Base-by-base conservation (phyloP, 2,113 vertebrate genomes). In the Plecturocebus donacophilus region DNA sequence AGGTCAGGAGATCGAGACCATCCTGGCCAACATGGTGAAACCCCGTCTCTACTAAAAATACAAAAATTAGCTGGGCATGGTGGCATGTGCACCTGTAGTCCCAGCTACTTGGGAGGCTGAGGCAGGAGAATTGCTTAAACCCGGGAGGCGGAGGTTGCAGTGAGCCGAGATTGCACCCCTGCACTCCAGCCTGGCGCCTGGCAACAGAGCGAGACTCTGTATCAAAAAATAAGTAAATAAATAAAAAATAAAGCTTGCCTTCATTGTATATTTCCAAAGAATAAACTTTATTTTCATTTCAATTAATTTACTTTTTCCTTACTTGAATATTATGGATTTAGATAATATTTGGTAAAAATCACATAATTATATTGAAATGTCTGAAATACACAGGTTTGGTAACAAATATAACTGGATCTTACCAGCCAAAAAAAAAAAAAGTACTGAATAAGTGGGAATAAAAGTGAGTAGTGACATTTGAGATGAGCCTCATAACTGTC, bases 361-460 rank as follows among this genome's bases (percentile, higher is more conserved):
- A 83, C 35, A 94, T 71, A 71, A 82, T 64, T 70, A 77, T 47
- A 90, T 27, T 86, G 30, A 90, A 45, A 90, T 38, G 30, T 87
- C 52, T 90, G 13, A 21, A 86, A 86, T 83, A 76, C 17, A 52
- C 3, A 86, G 11, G 3, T 81, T 70, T 71, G 47, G 52, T 35
- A 89, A 58, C 30, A 97, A 97, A 93, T 85, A 64, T n/a, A 93
- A 90, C 14, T 70, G 32, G 93, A 79, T 70, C 14, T 87, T 73
- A 17, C 49, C 49, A 94, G 13, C 49, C 49, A 94, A 61, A 4
- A 83, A 70, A 42, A 32, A 58, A 47, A 56, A 49, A 42, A 68
- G 27, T 32, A 64, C 66, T 40, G 10, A 83, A 35, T 20, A 56
- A 35, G 11, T 14, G 42, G 13, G 1, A 92, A 68, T 14, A 83